phyloP scores from a whole-genome alignment of 2,888 invertebrate species.

The Ophraella communa region DNA sequence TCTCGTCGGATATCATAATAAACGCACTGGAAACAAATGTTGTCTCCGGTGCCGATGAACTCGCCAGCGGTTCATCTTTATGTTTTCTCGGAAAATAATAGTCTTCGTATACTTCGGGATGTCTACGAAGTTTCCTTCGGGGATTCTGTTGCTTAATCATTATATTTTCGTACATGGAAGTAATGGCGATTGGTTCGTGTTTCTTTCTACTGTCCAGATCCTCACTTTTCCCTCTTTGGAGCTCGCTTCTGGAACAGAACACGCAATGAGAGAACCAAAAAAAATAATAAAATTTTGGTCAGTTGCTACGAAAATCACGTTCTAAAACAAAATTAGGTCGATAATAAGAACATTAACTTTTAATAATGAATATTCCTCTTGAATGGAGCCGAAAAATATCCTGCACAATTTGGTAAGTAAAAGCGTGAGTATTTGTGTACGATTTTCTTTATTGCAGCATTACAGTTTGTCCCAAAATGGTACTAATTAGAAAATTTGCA shows the following conservation, averaged over 20 bases:
- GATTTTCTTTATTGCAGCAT: too few relatives aligned
- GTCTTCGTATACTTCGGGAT: conserved; percentile 69
- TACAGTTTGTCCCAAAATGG: too few relatives aligned
- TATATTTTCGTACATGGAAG: conserved; percentile 76
- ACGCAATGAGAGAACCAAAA: too few relatives aligned
- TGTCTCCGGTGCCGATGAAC: conserved; percentile 56
- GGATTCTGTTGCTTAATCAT: conserved; percentile 77
- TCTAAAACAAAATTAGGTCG: too few relatives aligned
- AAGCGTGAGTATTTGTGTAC: too few relatives aligned
- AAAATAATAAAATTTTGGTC: too few relatives aligned
- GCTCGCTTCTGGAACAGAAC: conserved; percentile 49
- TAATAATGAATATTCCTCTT: too few relatives aligned
- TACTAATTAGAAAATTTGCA: too few relatives aligned
- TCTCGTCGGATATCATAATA: conserved; percentile 60
- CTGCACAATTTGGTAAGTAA: too few relatives aligned
- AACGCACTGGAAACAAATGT: conserved; percentile 65
- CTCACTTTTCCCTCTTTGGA: conserved; percentile 59
- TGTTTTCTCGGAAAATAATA: conserved; percentile 62
- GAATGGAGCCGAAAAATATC: too few relatives aligned
- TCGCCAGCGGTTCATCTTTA: conserved; percentile 45
- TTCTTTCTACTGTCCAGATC: conserved; percentile 59
- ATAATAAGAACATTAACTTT: too few relatives aligned
- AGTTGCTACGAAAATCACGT: too few relatives aligned
- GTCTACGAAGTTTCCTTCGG: conserved; percentile 70
- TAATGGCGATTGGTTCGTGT: conserved; percentile 74